phyloP scores from a whole-genome alignment of 1,140 invertebrate genomes.

The Bombus waltoni region DNA sequence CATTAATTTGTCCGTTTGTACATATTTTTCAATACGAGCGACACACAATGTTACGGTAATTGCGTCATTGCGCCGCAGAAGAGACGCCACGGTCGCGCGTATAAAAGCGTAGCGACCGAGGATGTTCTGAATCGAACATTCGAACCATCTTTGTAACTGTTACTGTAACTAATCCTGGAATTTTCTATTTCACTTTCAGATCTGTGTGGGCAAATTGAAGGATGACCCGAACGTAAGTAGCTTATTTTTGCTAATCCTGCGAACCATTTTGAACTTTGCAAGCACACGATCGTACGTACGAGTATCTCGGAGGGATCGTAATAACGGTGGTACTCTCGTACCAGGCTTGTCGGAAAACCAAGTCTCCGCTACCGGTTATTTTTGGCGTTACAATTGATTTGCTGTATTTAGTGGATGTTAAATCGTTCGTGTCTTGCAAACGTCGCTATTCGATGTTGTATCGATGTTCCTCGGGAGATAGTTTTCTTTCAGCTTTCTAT shows the following conservation, averaged over 20 bases:
- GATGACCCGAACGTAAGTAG: slow-evolving; percentile 85
- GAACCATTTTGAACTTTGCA: not conserved
- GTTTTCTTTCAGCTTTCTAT: not conserved
- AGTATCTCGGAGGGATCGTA: not conserved
- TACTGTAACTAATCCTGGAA: slow-evolving; percentile 10
- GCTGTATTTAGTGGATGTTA: not conserved
- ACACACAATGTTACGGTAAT: slow-evolving; percentile 1
- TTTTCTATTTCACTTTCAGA: slow-evolving; percentile 79
- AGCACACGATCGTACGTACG: not conserved
- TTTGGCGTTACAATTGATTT: slow-evolving; percentile 42
- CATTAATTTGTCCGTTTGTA: not conserved
- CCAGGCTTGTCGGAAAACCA: not conserved
- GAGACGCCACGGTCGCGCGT: not conserved
- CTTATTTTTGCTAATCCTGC: not conserved
- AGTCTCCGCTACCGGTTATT: slow-evolving; percentile 5
- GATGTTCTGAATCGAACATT: not conserved
- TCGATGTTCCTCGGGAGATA: not conserved
- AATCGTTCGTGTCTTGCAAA: not conserved
- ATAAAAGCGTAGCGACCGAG: not conserved
- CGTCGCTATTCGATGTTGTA: not conserved
- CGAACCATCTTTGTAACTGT: not conserved
- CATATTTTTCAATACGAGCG: not conserved
- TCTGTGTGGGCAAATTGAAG: slow-evolving; percentile 84
- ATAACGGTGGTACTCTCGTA: not conserved
- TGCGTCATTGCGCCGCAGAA: slow-evolving; percentile 23